Evolutionary conservation across 92 coral and sea anemone species (phyloP).

Genomic region (Epizoanthus fatuus): DNA sequence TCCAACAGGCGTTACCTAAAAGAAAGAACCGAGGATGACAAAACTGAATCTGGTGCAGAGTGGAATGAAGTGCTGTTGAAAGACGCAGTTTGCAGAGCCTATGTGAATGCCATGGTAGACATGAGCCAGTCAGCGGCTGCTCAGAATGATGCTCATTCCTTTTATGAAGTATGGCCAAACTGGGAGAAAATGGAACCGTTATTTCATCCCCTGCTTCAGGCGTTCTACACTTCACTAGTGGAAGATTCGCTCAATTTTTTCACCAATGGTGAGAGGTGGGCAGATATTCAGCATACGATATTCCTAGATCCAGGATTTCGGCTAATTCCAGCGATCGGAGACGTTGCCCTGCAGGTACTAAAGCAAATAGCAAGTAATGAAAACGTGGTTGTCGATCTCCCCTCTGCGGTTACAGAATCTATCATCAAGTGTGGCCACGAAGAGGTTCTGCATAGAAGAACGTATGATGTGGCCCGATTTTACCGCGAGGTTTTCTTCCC

Average conservation of each 20-base stretch:
- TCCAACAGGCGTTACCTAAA: constrained; percentile 81
- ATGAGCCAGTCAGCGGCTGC: constrained; percentile 15
- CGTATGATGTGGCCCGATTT: constrained; percentile 64
- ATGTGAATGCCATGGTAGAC: constrained; percentile 65
- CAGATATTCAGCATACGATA: constrained; percentile 42
- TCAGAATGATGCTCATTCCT: constrained; percentile 11
- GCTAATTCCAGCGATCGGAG: constrained; percentile 54
- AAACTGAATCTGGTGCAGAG: constrained; percentile 57
- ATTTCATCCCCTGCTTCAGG: constrained; percentile 33
- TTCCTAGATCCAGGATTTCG: constrained; percentile 73
- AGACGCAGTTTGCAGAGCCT: constrained; percentile 73
- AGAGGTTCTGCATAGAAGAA: constrained; percentile 10
- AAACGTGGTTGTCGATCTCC: constrained; percentile 64
- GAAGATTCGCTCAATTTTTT: constrained; percentile 50
- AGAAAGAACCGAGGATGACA: constrained; percentile 80
- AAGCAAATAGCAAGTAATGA: not conserved
- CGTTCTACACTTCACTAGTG: constrained; percentile 55
- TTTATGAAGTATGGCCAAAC: constrained; percentile 73
- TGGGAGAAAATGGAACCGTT: not conserved
- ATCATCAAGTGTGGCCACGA: constrained; percentile 48
- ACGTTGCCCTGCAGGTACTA: constrained; percentile 52
- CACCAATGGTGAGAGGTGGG: constrained; percentile 79
- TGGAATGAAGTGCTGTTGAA: constrained; percentile 76
- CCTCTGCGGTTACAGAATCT: constrained; percentile 60
- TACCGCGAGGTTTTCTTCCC: constrained; percentile 76